phyloP scores from a whole-genome alignment of 2,797 vertebrate species.

The Xyrichtys novacula region DNA sequence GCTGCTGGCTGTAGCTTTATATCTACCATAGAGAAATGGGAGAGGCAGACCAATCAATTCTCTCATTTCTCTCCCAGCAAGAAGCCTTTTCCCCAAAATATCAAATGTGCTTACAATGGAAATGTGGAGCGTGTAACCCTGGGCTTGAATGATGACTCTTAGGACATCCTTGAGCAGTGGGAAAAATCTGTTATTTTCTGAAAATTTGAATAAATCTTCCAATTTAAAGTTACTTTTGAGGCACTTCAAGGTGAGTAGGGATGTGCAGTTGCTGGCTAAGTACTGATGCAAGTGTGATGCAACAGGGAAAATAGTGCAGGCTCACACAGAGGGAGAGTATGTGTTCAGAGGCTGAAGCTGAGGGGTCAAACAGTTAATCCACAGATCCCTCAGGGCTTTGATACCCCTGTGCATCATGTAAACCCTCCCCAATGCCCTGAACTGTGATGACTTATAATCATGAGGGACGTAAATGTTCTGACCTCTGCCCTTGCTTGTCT shows the following conservation, averaged over 20 bases:
- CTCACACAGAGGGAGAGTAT: constrained; percentile 53
- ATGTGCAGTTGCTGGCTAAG: constrained; percentile 53
- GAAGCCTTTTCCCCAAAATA: not conserved
- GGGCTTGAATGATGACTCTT: constrained; percentile 32
- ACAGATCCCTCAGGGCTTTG: constrained; percentile 47
- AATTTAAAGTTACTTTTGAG: constrained; percentile 68
- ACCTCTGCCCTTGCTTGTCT: constrained; percentile 58
- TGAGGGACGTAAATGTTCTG: constrained; percentile 58
- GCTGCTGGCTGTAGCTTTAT: constrained; percentile 1
- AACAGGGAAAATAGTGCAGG: constrained; percentile 51
- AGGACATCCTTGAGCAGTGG: constrained; percentile 33
- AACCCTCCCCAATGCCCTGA: constrained; percentile 52
- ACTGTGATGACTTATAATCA: constrained; percentile 53
- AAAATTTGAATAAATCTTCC: constrained; percentile 61
- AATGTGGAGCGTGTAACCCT: constrained; percentile 23
- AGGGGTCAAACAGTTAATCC: constrained; percentile 70
- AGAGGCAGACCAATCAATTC: not conserved
- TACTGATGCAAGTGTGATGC: constrained; percentile 65
- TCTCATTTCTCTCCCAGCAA: not conserved
- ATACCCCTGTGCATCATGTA: constrained; percentile 38
- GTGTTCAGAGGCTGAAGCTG: constrained; percentile 40
- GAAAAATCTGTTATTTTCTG: constrained; percentile 35
- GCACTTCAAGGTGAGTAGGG: constrained; percentile 57
- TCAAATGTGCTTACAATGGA: constrained; percentile 23
- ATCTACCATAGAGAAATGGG: not conserved